Evolutionary conservation across 1,140 invertebrate genomes (phyloP).

Genomic region (Oncopodura yosiiana): DNA sequence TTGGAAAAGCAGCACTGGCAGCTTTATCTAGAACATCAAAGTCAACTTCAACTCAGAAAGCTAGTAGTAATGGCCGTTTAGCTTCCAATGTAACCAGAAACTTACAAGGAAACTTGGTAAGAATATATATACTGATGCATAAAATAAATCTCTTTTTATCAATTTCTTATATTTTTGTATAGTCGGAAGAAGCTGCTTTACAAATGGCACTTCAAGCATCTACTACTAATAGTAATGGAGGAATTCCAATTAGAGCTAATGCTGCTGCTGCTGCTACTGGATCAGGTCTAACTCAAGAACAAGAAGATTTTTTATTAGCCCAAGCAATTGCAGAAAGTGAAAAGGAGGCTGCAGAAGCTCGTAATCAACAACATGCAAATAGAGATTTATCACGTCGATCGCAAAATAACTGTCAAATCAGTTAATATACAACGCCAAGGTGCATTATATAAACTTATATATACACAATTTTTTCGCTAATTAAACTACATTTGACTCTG

Average conservation of each 20-base stretch:
- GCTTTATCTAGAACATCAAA: conserved; percentile 14
- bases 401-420: conserved; percentile 27
- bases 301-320: conserved; percentile 33
- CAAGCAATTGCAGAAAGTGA: conserved; percentile 33
- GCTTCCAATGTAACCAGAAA: conserved; percentile 1
- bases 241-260: too few relatives aligned
- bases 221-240: conserved; percentile 13
- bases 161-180: not conserved
- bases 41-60: not conserved
- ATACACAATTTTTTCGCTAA: too few relatives aligned
- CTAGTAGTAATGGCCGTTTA: not conserved
- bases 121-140: not conserved
- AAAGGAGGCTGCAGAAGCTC: conserved; percentile 11
- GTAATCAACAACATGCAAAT: not conserved
- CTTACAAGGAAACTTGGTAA: conserved; percentile 34
- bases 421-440: too few relatives aligned
- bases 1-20: conserved; percentile 38
- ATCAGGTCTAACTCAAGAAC: too few relatives aligned
- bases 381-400: not conserved
- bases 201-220: conserved; percentile 33
- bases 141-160: not conserved
- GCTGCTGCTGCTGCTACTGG: not conserved
- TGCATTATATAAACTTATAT: too few relatives aligned
- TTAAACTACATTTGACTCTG: not conserved
- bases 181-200: conserved; percentile 34